These are phyloP conservation scores for Moxostoma hubbsi DNA, from an alignment of 2,797 vertebrate genomes.

Conservation along the genomic window DNA sequence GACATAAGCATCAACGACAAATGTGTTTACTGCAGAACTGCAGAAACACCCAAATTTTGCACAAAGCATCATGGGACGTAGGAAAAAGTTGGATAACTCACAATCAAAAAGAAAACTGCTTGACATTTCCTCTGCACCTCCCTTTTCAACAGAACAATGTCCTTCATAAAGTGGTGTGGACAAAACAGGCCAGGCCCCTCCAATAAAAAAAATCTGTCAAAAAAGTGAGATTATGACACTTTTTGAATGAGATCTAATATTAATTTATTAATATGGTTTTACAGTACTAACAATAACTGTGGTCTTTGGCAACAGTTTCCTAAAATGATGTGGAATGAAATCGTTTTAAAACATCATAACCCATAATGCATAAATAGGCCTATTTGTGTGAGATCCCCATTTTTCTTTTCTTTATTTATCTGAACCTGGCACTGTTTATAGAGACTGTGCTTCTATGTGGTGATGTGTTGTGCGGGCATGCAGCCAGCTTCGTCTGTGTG, in stretches of 20 bases:
- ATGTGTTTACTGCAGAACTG: no score
- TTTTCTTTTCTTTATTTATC: slow-evolving; percentile 47
- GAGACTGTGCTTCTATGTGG: slow-evolving; percentile 18
- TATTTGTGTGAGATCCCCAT: slow-evolving; percentile 22
- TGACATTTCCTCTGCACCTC: no score
- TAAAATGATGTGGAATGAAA: background rate
- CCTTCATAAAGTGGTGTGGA: no score
- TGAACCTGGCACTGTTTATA: slow-evolving; percentile 42
- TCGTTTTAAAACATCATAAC: background rate
- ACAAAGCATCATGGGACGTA: no score
- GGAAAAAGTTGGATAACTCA: no score
- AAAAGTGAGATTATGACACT: background rate
- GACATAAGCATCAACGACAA: no score
- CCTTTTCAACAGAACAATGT: no score
- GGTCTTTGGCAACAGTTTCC: background rate
- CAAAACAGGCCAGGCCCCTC: no score
- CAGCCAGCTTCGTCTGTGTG: slow-evolving; percentile 54
- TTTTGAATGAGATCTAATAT: no score
- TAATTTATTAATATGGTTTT: background rate
- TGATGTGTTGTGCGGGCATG: slow-evolving; percentile 47
- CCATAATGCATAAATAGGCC: slow-evolving; percentile 3
- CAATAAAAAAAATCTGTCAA: background rate
- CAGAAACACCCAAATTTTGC: no score
- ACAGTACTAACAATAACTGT: background rate
- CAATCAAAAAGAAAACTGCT: no score